Evolutionary conservation across 2,888 invertebrate genomes (phyloP), one percentile per base, ranked within the genome.

Genomic region (Melanostoma scalare): DNA sequence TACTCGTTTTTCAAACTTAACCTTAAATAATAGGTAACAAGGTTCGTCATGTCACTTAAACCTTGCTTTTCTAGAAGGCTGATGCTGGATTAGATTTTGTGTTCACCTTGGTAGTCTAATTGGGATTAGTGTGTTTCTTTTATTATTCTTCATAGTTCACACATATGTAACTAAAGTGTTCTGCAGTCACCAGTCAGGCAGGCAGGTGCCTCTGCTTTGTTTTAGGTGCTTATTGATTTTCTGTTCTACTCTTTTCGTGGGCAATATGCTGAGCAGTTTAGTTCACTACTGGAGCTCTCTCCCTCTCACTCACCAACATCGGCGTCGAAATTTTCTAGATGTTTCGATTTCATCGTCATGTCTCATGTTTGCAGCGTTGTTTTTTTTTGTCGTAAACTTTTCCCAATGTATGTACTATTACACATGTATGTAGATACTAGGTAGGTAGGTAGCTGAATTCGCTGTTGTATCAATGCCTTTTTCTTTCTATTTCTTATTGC

Each of bases 221-320:
- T 61, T 63, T 38, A 78, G 53, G 78, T 84, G 79, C 74, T 60
- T 79, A 84, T 71, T 84, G 74, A 84, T 84, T 84, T 79, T 84
- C 74, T 71, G 69, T 78, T 84, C 79, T 84, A 60, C 65, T 84
- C 78, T 74, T 61, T 53, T 55, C 46, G 38, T 60, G 42, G 61
- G 67, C 40, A 67, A 77, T 79, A 71, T 74, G 84, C 65, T 79
- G 36, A 3, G 50, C 58, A 50, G 20, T 20, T 20, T 20, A 20
- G 20, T 20, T 20, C 20, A 20, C 20, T 20, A 52, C 20, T 9
- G 69, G 53, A 60, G 69, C 31, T 53, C 52, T 74, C 65, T 78
- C 74, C 36, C 73, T 67, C 71, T 58, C 40, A 60, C 74, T 6
- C 38, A 67, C 30, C 61, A 58, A 52, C 33, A 38, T 42, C 38